Conservation (phyloP, 2,113 vertebrate species). For the Spea bombifrons region DNA sequence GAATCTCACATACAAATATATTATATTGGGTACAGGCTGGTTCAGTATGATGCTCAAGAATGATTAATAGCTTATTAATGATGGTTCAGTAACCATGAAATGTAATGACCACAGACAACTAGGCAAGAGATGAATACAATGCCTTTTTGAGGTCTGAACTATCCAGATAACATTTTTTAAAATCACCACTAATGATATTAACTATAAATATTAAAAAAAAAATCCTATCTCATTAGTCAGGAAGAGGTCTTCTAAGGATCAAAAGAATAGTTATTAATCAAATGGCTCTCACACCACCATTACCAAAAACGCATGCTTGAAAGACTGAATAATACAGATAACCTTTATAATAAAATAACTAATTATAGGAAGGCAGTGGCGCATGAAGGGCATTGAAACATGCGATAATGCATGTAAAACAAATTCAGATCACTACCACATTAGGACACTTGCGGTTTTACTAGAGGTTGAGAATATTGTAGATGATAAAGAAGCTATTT, state of each 20-base stretch:
- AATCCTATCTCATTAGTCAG: background rate
- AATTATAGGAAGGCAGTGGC: background rate
- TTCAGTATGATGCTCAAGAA: too few species aligned
- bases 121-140: background rate
- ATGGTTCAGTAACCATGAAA: background rate
- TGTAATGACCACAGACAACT: background rate
- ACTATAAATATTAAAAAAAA: slow-evolving; percentile 8
- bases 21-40: too few species aligned
- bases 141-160: background rate
- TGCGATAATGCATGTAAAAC: slow-evolving; percentile 1
- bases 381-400: slow-evolving; percentile 1
- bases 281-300: background rate
- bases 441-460: background rate
- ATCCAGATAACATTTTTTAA: background rate
- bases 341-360: slow-evolving; percentile 10
- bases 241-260: background rate
- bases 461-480: background rate
- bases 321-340: slow-evolving; percentile 8
- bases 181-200: slow-evolving; percentile 8
- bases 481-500: background rate
- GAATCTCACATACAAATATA: too few species aligned
- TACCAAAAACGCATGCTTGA: background rate
- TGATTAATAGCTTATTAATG: background rate
- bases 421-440: background rate
- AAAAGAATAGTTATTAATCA: slow-evolving; percentile 14